Evolutionary conservation across 2,113 vertebrate genomes (phyloP).

Genomic region (Prolemur simus): DNA sequence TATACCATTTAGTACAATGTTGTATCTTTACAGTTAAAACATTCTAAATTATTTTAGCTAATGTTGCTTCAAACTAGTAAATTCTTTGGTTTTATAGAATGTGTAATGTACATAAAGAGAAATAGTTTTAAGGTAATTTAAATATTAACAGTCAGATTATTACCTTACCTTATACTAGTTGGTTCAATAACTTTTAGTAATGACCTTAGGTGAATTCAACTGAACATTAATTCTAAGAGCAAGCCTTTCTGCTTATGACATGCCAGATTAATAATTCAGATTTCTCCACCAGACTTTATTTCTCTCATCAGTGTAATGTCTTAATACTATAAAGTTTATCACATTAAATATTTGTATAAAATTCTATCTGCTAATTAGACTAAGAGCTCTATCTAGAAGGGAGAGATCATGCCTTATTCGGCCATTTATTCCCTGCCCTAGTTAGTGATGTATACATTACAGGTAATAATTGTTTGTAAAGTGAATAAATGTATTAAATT

Average conservation of each 20-base stretch:
- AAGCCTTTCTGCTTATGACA: not conserved
- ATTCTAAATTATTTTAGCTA: not conserved
- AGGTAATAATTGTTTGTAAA: not conserved
- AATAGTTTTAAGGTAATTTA: conserved; percentile 43
- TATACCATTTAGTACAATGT: not conserved
- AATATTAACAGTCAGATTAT: not conserved
- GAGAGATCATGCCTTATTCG: not conserved
- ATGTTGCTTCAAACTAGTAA: conserved; percentile 26
- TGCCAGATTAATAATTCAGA: not conserved
- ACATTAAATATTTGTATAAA: not conserved
- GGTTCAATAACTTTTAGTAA: conserved; percentile 25
- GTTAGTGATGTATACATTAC: not conserved
- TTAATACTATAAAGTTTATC: not conserved
- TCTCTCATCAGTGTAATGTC: not conserved
- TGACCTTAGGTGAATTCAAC: conserved; percentile 33
- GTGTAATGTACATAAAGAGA: not conserved
- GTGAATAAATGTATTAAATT: not conserved
- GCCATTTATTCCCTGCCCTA: not conserved
- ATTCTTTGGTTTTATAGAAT: not conserved
- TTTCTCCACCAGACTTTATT: not conserved
- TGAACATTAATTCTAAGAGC: conserved; percentile 32
- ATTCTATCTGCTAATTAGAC: not conserved
- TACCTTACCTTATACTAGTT: not conserved
- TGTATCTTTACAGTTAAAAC: not conserved
- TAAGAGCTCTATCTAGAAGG: not conserved